Evolutionary conservation across 2,797 vertebrate species (phyloP), one percentile per base, ranked within the genome.

Genomic region (Oreonectes daqikongensis): DNA sequence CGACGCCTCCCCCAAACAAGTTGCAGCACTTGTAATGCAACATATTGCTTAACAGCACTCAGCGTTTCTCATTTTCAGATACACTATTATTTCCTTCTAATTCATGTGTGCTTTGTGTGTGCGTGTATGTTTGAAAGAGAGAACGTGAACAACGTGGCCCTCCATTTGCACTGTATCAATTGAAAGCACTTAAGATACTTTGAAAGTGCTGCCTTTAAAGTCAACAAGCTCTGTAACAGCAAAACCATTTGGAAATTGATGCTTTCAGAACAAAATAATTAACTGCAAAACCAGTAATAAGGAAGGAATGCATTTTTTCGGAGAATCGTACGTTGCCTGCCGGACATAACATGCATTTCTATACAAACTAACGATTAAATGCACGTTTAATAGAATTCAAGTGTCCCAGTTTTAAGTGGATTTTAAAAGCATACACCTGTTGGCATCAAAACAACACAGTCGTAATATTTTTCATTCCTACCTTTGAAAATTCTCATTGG

Each of bases 381-480:
- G 35, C 5, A 22, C 20, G 17, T 72, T 72, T 60, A 15, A 26
- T 26, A 53, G 32, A 15, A 28, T 74, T 40, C 6, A 24, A 12
- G 3, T 69, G 24, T 55, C 12, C 48, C 50, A 40, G 53, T 20
- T 38, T 0, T 1, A 10, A 50, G 15, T n/a, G 60, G 11, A 42
- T 74, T 74, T 65, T 53, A 40, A 64, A 64, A 64, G 10, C 14
- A 32, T 32, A 9, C 18, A 10, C 40, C 46, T 20, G 18, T 40
- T 40, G 26, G 30, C 46, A 73, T 73, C 71, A 73, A 65, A 74
- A 57, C 12, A 72, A 35, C 42, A 42, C 32, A 38, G 12, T 44
- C 55, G 63, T 26, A 32, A 53, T 15, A 53, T 74, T 74, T 74
- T 74, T 64, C 61, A 74, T 65, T 65, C 66, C 30, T 55, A 30